Evolutionary conservation across 2,888 invertebrate genomes (phyloP), one percentile per base, ranked within the genome.

Genomic region (Machimus atricapillus): DNA sequence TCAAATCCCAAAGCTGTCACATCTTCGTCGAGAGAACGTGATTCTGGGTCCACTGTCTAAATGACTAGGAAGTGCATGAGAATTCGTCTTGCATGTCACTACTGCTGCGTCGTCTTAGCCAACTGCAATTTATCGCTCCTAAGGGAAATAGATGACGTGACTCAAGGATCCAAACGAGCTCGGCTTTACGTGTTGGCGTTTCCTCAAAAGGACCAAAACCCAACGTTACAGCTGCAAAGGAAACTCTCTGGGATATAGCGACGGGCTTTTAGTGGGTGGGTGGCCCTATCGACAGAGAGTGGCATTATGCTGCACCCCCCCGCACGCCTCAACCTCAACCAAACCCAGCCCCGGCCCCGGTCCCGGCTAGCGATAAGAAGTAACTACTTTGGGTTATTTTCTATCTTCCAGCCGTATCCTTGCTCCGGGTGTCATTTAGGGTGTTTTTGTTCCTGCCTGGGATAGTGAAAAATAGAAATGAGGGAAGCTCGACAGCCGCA

Each of bases 81-180:
- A 37, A 85, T 85, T 74, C 85, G 43, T 74, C 85, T 85, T 85
- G 85, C 74, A 85, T 85, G 85, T 85, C 85, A 85, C 85, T 74
- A 85, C 43, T 85, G 74, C 85, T 85, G 88, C 87, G 87, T 78
- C 87, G 88, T 87, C 86, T 87, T 88, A 88, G 85, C 83, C 88
- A 87, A 87, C 87, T 88, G 88, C 86, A 88, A 88, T 88, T 88
- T 88, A 88, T 88, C 86, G 88, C 85, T 87, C 88, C 79, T 86
- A 66, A 40, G 88, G 86, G 88, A 88, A 88, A 88, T 87, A 87
- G 81, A 88, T 88, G 88, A 87, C 88, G 87, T 88, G 88, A 87
- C 88, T 88, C 88, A 87, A 87, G 87, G 81, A 83, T 81, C 86
- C 86, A 88, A 87, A 88, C 83, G 88, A 87, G 87, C 87, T 78